Conservation (phyloP, 2,888 invertebrate genomes). For the Mellilla xanthometata region DNA sequence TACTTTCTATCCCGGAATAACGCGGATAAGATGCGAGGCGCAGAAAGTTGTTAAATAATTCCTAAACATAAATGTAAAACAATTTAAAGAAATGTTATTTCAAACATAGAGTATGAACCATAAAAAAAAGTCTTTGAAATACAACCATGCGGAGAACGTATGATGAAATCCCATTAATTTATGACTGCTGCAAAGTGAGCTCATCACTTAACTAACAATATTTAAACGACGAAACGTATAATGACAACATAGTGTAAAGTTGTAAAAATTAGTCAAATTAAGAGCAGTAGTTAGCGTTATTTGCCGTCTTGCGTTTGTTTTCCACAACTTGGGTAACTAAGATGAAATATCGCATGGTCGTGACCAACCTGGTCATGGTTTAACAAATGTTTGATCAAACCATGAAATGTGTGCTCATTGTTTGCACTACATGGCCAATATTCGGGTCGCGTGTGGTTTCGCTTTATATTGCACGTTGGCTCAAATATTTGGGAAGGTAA, state of each 20-base stretch:
- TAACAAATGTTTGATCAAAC: slow-evolving; percentile 26
- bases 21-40: no score
- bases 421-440: slow-evolving; percentile 33
- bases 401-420: slow-evolving; percentile 26
- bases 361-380: slow-evolving; percentile 14
- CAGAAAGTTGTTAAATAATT: no score
- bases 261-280: slow-evolving; percentile 1
- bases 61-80: no score
- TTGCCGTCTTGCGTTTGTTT: not conserved
- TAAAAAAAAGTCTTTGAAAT: no score
- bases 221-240: no score
- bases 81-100: no score
- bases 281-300: not conserved
- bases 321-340: slow-evolving; percentile 8
- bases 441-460: slow-evolving; percentile 36
- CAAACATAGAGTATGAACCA: no score
- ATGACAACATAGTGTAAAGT: not conserved
- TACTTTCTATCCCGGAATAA: no score
- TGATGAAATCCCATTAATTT: no score
- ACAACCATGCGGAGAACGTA: no score
- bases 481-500: slow-evolving; percentile 33
- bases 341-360: slow-evolving; percentile 11
- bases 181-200: no score
- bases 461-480: slow-evolving; percentile 30
- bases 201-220: no score